A percentile compares a stretch with the other conserved stretches of the same genome.
Conservation (phyloP, 2,113 vertebrate species). For the Channa argus region DNA sequence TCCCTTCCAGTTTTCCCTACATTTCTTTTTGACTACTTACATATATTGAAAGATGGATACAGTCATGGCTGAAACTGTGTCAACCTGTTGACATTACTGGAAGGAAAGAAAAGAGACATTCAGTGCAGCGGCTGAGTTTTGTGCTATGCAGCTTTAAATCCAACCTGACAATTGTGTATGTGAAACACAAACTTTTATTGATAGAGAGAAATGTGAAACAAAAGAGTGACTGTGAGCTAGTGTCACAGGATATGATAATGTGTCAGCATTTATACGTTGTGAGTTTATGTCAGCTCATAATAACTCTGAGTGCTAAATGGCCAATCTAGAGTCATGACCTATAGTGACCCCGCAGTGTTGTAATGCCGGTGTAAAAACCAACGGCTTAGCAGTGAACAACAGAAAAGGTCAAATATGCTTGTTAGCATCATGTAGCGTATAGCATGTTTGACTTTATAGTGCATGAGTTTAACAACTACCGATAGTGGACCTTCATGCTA, state of each 20-base stretch:
- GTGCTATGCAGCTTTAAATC: not conserved
- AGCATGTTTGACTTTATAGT: slow-evolving; percentile 1
- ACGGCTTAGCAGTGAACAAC: not conserved
- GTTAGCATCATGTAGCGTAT: not conserved
- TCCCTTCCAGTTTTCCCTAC: not conserved
- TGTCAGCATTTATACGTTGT: too few relatives aligned
- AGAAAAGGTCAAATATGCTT: not conserved
- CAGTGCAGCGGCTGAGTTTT: not conserved
- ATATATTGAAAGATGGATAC: slow-evolving; percentile 22
- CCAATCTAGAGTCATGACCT: not conserved
- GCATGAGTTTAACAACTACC: slow-evolving; percentile 2
- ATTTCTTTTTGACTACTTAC: slow-evolving; percentile 57
- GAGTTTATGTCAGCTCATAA: too few relatives aligned
- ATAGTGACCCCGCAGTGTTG: not conserved
- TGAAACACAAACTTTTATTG: too few relatives aligned
- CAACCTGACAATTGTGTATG: not conserved
- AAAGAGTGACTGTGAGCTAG: not conserved
- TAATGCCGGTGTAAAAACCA: not conserved
- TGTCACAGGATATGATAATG: not conserved
- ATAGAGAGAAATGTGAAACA: too few relatives aligned
- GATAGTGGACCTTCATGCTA: slow-evolving; percentile 57
- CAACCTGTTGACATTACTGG: slow-evolving; percentile 43
- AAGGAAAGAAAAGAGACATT: not conserved
- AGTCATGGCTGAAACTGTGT: slow-evolving; percentile 41
- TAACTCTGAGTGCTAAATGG: too few relatives aligned